These are phyloP conservation scores for Halictus quadricinctus DNA, from an alignment of 2,888 invertebrate genomes.

Conservation along the genomic window DNA sequence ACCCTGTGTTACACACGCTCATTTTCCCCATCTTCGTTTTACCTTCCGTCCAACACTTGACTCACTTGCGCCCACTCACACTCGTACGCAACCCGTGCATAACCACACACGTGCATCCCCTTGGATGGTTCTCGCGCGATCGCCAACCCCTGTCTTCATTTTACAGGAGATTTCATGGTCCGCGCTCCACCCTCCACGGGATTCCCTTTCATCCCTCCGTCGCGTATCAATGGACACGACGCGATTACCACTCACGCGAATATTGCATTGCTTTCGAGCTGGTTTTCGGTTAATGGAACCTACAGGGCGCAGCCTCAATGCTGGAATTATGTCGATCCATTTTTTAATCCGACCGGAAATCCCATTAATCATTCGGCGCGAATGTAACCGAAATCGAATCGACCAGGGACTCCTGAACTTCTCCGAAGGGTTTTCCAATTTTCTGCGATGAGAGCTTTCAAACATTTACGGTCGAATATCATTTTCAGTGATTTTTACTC, in stretches of 20 bases:
- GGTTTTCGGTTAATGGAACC: neutral
- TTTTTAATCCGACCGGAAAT: neutral
- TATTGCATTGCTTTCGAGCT: neutral
- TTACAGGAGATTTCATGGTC: slow-evolving; percentile 14
- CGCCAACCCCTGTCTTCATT: neutral
- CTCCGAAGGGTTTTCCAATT: neutral
- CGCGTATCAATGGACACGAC: slow-evolving; percentile 19
- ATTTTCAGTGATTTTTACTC: neutral
- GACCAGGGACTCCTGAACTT: neutral
- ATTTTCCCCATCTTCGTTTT: slow-evolving; percentile 48
- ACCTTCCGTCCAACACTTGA: slow-evolving; percentile 32
- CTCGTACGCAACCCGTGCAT: neutral
- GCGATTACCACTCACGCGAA: slow-evolving; percentile 17
- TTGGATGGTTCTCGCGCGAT: slow-evolving; percentile 14
- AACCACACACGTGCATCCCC: neutral
- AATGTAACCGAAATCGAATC: neutral
- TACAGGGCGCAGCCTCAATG: neutral
- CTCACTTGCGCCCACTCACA: neutral
- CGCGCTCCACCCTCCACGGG: neutral
- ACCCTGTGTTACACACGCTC: slow-evolving; percentile 75
- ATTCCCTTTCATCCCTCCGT: slow-evolving; percentile 31
- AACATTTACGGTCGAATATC: neutral
- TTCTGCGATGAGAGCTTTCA: neutral
- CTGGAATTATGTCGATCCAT: slow-evolving; percentile 7
- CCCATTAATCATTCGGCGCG: slow-evolving; percentile 3